phyloP scores from a whole-genome alignment of 2,113 vertebrate genomes.

The Shinisaurus crocodilurus region DNA sequence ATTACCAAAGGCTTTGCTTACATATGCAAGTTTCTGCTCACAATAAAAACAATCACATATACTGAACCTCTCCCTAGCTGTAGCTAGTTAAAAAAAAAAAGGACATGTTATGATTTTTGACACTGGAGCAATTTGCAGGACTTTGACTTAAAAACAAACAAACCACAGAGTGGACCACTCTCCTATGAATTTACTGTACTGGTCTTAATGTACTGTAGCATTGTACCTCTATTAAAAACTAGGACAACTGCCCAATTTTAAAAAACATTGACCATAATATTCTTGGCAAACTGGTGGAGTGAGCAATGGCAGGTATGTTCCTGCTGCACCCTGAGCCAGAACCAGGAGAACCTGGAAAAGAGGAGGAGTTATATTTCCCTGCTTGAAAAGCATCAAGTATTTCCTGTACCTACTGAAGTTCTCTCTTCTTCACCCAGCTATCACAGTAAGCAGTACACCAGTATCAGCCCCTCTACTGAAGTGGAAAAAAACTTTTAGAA shows the following conservation, averaged over 20 bases:
- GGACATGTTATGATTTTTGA: background rate
- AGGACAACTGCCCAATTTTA: background rate
- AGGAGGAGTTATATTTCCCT: too few species aligned
- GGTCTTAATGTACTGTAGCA: background rate
- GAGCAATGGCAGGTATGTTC: too few species aligned
- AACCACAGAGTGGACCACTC: background rate
- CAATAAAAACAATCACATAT: background rate
- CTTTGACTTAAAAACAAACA: too few species aligned
- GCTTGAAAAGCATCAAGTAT: too few species aligned
- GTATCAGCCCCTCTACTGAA: background rate
- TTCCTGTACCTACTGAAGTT: background rate
- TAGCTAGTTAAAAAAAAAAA: background rate
- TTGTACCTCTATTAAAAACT: background rate
- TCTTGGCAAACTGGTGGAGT: too few species aligned
- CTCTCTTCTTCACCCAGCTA: background rate
- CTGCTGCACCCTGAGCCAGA: too few species aligned
- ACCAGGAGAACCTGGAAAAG: too few species aligned
- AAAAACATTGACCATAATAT: background rate
- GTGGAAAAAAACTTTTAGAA: background rate
- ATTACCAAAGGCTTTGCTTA: background rate
- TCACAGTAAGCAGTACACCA: background rate
- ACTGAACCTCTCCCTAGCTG: background rate
- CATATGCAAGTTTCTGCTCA: too few species aligned
- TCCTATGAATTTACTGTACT: background rate
- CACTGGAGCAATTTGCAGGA: background rate